Base-by-base conservation (phyloP, 2,797 vertebrate genomes). In the Stomatorhinus walkeri region DNA sequence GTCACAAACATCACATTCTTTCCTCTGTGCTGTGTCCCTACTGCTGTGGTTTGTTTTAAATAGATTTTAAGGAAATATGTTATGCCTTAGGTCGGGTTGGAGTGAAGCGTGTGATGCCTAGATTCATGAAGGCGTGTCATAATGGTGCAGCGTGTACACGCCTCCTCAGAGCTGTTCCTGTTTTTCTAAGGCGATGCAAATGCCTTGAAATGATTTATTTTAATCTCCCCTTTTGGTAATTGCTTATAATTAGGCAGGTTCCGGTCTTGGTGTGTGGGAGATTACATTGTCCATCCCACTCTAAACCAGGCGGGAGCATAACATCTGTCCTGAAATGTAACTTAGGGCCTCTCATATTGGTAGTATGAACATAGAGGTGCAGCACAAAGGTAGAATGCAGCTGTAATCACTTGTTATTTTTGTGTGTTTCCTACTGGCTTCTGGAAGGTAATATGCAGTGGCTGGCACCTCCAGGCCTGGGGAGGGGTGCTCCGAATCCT, bases 201-300 rank as follows among this genome's bases (percentile, higher is more conserved):
- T 79, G 36, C 36, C 36, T 79, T 36, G 68, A 40, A n/a, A 43
- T 79, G 6, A 79, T 43, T 40, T 79, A 40, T 79, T 79, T 79
- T 79, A 72, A 72, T 79, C 16, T 79, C 40, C 19, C 40, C 40
- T 9, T 40, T 40, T 79, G 72, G 72, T 79, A 79, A 79, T 79
- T 40, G 16, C 32, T n/a, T 43, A 2, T 79, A 79, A 85, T 89
- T 54, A 81, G 54, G 86, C 24, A 24, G 22, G 22, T 79, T 79
- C 24, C 0, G 14, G 59, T 36, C 22, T 14, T 90, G 83, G 91
- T 91, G 48, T 54, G n/a, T 72, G 51, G 12, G n/a, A 81, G 49
- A 56, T 54, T n/a, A 14, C 54, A 19, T 51, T 19, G 32, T 88
- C 72, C 24, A 32, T 40, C 49, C 10, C 54, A 59, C 12, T 2